Evolutionary conservation across 2,888 invertebrate species (phyloP).

Genomic region (Holacanthella duospinosa): DNA sequence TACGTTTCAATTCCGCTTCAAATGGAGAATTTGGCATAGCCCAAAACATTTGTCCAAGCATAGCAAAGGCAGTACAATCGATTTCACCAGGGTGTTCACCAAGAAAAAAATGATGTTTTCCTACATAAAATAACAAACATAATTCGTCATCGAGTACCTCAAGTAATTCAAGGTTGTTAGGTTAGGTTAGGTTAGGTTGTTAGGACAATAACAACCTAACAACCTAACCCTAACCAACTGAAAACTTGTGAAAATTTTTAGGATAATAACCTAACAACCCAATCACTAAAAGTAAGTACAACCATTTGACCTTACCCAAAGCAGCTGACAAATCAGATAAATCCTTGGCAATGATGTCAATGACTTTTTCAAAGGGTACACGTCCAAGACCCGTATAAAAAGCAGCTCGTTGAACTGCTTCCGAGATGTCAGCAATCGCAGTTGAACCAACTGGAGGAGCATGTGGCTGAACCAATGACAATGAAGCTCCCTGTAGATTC

Average conservation of each 20-base stretch:
- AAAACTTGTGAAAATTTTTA: too few relatives aligned
- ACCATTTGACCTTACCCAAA: too few relatives aligned
- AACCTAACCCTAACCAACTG: too few relatives aligned
- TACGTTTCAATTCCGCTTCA: constrained; percentile 23
- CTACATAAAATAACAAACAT: constrained; percentile 4
- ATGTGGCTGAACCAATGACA: neutral
- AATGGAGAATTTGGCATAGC: constrained; percentile 31
- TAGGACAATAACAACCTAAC: too few relatives aligned
- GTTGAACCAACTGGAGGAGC: neutral
- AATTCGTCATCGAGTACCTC: neutral
- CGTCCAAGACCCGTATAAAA: neutral
- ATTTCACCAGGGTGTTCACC: constrained; percentile 26
- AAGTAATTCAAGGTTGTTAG: too few relatives aligned
- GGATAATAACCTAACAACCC: too few relatives aligned
- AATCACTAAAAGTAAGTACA: too few relatives aligned
- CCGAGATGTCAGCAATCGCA: neutral
- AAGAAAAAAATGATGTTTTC: constrained; percentile 25
- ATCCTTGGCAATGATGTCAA: neutral
- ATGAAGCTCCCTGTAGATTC: neutral
- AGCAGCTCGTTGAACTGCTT: neutral
- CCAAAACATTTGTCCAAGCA: constrained; percentile 33
- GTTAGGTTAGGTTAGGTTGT: too few relatives aligned
- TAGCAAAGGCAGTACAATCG: constrained; percentile 36
- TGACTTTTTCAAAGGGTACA: neutral
- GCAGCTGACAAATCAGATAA: neutral